Conservation (phyloP, 1,140 invertebrate genomes). For the Drosophila malerkotliana region DNA sequence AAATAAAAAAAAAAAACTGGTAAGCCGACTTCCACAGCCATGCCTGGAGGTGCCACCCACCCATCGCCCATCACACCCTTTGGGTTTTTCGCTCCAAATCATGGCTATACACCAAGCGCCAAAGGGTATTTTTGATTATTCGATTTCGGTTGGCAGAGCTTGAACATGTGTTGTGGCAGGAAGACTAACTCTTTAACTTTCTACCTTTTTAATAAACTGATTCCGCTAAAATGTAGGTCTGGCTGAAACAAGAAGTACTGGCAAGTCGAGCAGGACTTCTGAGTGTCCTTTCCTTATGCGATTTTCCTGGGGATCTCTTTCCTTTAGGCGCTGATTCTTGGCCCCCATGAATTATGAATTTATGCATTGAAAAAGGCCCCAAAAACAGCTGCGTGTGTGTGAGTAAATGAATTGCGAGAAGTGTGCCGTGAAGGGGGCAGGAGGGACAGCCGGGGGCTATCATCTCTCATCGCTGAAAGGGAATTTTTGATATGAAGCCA, state of each 20-base stretch:
- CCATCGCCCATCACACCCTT: background rate
- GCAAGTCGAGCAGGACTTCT: background rate
- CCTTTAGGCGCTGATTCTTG: conserved; percentile 16
- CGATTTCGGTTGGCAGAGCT: conserved; percentile 14
- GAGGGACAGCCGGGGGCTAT: conserved; percentile 7
- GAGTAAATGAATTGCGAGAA: conserved; percentile 33
- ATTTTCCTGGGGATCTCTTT: conserved; percentile 5
- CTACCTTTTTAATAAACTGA: too few relatives aligned
- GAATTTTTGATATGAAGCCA: conserved; percentile 69
- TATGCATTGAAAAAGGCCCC: conserved; percentile 76
- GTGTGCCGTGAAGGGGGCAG: conserved; percentile 9
- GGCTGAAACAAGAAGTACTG: background rate
- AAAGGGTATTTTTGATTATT: conserved; percentile 36
- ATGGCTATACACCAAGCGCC: background rate
- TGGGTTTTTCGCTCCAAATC: background rate
- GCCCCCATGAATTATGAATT: conserved; percentile 77
- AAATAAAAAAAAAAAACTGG: conserved; percentile 34
- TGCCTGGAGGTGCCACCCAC: conserved; percentile 12
- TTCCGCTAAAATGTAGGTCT: too few relatives aligned
- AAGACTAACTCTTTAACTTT: background rate
- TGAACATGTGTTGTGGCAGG: background rate
- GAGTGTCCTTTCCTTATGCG: conserved; percentile 8
- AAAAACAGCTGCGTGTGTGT: conserved; percentile 47
- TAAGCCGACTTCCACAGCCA: conserved; percentile 45
- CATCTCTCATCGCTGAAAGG: conserved; percentile 61